Conservation (phyloP, 30 jellyfish, hydroid and myxozoan species). For the Pelagia noctiluca region DNA sequence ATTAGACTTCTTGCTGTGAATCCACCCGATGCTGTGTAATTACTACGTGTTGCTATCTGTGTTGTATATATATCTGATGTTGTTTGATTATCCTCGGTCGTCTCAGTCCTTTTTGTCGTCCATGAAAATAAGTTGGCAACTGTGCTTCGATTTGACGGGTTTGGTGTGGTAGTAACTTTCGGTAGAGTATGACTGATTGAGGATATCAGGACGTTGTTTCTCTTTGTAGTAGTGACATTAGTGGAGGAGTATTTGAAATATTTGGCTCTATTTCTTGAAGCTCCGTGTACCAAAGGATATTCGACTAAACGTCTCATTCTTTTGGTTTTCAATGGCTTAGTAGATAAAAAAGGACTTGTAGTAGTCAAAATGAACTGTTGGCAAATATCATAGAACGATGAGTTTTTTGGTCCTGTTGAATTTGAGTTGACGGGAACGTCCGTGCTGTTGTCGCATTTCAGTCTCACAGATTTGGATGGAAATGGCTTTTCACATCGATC, state of each 20-base stretch:
- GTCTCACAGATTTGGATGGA: not conserved
- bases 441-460: not conserved
- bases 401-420: not conserved
- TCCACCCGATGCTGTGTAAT: no score
- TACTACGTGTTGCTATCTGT: no score
- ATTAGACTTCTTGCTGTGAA: no score
- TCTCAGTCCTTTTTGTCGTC: not conserved
- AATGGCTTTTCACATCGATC: not conserved
- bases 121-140: not conserved
- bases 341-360: not conserved
- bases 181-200: not conserved
- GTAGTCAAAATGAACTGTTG: not conserved
- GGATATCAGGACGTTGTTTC: not conserved
- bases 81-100: no score
- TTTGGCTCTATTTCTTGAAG: not conserved
- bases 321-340: not conserved
- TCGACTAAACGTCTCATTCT: no score
- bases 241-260: no score
- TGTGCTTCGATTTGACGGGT: no score
- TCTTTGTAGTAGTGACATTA: no score
- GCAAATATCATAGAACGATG: not conserved
- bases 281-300: not conserved
- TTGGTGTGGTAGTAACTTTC: not conserved
- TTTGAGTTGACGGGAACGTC: no score
- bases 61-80: no score